Base-by-base conservation (phyloP, 2,113 vertebrate genomes). In the Centropus unirufus region DNA sequence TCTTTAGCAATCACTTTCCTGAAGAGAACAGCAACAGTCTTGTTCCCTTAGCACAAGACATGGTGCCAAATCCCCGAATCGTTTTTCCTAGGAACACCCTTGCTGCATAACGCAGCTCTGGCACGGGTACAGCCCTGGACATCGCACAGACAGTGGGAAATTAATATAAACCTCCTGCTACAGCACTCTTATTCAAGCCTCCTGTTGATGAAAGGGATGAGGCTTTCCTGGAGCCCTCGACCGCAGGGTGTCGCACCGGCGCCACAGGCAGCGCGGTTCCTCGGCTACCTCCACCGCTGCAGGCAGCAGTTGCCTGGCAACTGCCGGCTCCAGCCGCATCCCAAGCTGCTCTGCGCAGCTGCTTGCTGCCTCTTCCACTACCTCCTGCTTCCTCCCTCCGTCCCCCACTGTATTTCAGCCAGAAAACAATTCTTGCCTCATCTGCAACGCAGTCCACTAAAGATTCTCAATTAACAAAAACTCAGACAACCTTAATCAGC, bases 51-150 rank as follows among this genome's bases (percentile, higher is more conserved):
- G 40, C 3, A 0, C 30, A 36, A 64, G 67, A 42, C 7, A 7
- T 0, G 1, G 12, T 55, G 29, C 49, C 55, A 32, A 34, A 55
- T 2, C 15, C 14, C 42, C 16, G 55, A 66, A 46, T 8, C 6
- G 0, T 27, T 83, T 0, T 0, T 34, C 2, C 2, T 18, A 21
- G 36, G 9, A 61, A 4, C 26, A 29, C 1, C 22, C 14, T 47
- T 18, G 21, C n/a, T 63, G 57, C 52, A 8, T 39, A 16, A 3
- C 67, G 26, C 27, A n/a, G 3, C 17, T 29, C 39, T 54, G 36
- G 9, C 70, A 51, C 0, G 1, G 16, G 15, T 17, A 14, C n/a
- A 29, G 29, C 23, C 24, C 26, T 22, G 61, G 52, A 24, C 9
- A 20, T 18, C 59, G 32, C 34, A 14, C 13, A 18, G 29, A 8